phyloP scores from a whole-genome alignment of 1,140 invertebrate species.

The Antheraea pernyi region DNA sequence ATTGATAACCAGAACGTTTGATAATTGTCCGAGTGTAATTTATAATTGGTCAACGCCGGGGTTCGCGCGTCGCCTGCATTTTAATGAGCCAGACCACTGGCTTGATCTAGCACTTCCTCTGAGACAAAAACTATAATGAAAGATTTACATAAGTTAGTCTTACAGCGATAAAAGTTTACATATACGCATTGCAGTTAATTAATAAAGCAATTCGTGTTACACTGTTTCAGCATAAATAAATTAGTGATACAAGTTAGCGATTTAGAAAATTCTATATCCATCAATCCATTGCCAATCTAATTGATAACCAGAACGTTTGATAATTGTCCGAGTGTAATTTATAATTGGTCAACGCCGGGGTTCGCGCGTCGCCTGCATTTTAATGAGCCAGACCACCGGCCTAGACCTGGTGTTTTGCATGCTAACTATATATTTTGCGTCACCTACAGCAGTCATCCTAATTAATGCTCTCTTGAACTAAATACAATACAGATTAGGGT shows the following conservation, averaged over 20 bases:
- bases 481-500: no score
- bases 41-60: slow-evolving; percentile 19
- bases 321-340: slow-evolving; percentile 21
- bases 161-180: no score
- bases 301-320: slow-evolving; percentile 8
- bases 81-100: slow-evolving; percentile 49
- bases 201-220: no score
- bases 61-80: slow-evolving; percentile 32
- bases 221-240: no score
- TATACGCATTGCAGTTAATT: no score
- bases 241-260: no score
- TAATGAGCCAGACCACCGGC: slow-evolving; percentile 53
- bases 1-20: slow-evolving; percentile 7
- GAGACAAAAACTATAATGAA: no score
- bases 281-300: not conserved
- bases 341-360: slow-evolving; percentile 17
- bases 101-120: no score
- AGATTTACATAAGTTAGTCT: no score
- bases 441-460: slow-evolving; percentile 21
- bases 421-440: slow-evolving; percentile 34
- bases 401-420: slow-evolving; percentile 37
- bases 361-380: slow-evolving; percentile 33
- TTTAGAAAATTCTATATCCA: no score
- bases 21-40: slow-evolving; percentile 20
- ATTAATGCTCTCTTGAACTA: no score